Evolutionary conservation across 2,888 invertebrate genomes (phyloP), one percentile per base, ranked within the genome.

Genomic region (Andrena minutula): DNA sequence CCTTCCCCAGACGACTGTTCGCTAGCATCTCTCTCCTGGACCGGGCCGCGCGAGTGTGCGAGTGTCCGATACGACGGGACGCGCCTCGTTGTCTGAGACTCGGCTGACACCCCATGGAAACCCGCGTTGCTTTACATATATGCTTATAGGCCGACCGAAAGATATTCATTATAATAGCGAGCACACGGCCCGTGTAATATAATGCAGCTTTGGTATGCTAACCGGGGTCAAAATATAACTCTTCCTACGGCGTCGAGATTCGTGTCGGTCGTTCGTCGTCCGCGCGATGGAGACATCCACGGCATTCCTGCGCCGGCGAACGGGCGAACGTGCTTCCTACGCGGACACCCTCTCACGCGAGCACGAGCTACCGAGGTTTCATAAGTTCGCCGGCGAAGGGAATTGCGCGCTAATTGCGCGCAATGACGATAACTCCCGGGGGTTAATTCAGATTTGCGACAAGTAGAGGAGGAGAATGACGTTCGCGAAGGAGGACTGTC

Each of bases 151-250:
- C 30, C 78, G 74, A 69, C 63, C 66, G 63, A 63, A 83, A 88
- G 87, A 90, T 87, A 89, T 91, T 92, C 91, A 89, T 91, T 89
- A 91, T 91, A 90, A 93, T 92, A 90, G 90, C 90, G 85, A 84
- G 86, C 87, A 84, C 86, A 79, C 68, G 63, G 68, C 81, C 76
- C 82, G 87, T 86, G 87, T 90, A 91, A 92, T 88, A 89, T 89
- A 89, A 91, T 89, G 86, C 89, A 86, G 90, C 91, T 91, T 93
- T 93, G 90, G 90, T 92, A 93, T 93, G 93, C 90, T 92, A 93
- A 93, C 92, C 82, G 90, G 90, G 93, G 93, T 93, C 92, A 92
- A 91, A 93, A 93, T 92, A 90, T 92, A 90, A 90, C 85, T 89
- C 87, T 87, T 70, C 78, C 74, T 83, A 69, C 76, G 82, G 53